These are phyloP conservation scores for Nixonia krombeini DNA, from an alignment of 1,140 invertebrate genomes.

Conservation along the genomic window DNA sequence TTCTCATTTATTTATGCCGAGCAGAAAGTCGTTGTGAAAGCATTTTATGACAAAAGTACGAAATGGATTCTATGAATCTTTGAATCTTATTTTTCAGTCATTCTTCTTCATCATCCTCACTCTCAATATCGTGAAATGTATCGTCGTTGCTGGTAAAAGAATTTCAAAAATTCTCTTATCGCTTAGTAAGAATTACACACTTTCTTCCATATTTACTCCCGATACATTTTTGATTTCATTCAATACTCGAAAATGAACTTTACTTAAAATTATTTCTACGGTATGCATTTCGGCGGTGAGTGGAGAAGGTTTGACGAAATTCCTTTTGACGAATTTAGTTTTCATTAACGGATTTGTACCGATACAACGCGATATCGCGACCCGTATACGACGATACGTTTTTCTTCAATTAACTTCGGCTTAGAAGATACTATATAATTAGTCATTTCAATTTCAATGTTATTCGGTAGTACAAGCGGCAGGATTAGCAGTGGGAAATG, in stretches of 20 bases:
- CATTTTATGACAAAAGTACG: not conserved
- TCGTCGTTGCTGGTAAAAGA: not conserved
- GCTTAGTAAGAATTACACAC: too few relatives aligned
- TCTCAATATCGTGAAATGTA: too few relatives aligned
- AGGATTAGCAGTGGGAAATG: conserved; percentile 4
- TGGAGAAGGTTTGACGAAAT: too few relatives aligned
- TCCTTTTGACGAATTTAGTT: too few relatives aligned
- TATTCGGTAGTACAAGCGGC: not conserved
- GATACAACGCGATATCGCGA: not conserved
- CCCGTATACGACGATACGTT: not conserved
- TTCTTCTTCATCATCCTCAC: too few relatives aligned
- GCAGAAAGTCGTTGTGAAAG: not conserved
- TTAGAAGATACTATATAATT: conserved; percentile 3
- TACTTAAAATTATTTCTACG: too few relatives aligned
- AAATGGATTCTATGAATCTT: not conserved
- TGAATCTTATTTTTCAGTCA: not conserved
- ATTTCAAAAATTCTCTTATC: not conserved
- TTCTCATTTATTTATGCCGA: not conserved
- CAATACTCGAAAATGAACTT: too few relatives aligned
- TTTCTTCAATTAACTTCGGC: not conserved
- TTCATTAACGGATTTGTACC: too few relatives aligned
- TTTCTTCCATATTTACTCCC: too few relatives aligned
- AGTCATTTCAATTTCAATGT: conserved; percentile 4
- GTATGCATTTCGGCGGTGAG: too few relatives aligned
- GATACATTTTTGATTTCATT: too few relatives aligned